Conservation (phyloP, 2,888 invertebrate species). For the Torymus aiolomorphi region DNA sequence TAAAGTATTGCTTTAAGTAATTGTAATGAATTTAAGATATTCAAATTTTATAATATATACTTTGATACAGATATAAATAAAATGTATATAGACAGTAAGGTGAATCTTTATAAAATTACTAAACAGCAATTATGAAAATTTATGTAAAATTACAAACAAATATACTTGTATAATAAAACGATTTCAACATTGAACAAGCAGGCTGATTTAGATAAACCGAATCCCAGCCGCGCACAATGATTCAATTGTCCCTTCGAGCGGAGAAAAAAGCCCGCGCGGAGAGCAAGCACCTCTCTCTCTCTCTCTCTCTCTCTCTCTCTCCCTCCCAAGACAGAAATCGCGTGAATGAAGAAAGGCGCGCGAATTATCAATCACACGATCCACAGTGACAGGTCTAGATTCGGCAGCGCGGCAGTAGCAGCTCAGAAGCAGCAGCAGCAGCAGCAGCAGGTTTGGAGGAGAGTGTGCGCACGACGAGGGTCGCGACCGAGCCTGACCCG, state of each 20-base stretch:
- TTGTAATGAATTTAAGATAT: too few species aligned
- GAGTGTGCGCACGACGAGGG: constrained; percentile 2
- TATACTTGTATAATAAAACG: too few species aligned
- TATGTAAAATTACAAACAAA: too few species aligned
- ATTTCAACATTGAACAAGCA: too few species aligned
- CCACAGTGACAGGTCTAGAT: constrained; percentile 69
- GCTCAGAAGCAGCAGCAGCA: constrained; percentile 41
- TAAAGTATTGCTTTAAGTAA: too few species aligned
- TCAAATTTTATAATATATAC: too few species aligned
- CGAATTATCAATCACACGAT: constrained; percentile 69
- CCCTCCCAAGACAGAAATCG: constrained; percentile 34
- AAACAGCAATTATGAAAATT: not conserved
- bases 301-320: constrained; percentile 1
- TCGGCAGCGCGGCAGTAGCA: constrained; percentile 67
- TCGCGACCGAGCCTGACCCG: constrained; percentile 36
- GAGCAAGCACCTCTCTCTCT: not conserved
- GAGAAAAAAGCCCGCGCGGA: not conserved
- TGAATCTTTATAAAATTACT: not conserved
- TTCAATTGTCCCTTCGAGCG: constrained; percentile 44
- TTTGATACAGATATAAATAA: too few species aligned
- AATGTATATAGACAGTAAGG: not conserved
- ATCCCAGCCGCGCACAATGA: constrained; percentile 12
- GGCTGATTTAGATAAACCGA: constrained; percentile 1
- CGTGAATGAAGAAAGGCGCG: constrained; percentile 64
- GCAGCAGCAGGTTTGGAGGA: constrained; percentile 10